These are phyloP conservation scores for Pseudomyrmex gracilis DNA, from an alignment of 1,140 invertebrate genomes.

Conservation along the genomic window DNA sequence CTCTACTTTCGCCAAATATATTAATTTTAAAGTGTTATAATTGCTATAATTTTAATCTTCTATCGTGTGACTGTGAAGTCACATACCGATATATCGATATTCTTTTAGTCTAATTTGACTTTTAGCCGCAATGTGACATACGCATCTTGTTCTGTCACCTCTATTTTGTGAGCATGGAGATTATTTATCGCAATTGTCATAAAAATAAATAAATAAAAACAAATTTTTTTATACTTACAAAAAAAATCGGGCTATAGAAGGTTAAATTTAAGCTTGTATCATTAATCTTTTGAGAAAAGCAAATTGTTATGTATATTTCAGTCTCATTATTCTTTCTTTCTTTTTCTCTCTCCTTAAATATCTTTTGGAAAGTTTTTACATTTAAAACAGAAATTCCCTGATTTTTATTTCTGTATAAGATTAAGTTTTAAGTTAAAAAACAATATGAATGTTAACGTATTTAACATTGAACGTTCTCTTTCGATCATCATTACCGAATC, in stretches of 20 bases:
- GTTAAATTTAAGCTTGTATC: neutral
- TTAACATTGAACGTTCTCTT: neutral
- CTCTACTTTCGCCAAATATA: neutral
- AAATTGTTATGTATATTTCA: constrained; percentile 13
- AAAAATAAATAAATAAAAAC: too few relatives aligned
- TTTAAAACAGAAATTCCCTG: neutral
- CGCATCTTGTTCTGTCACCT: too few relatives aligned
- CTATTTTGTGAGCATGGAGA: too few relatives aligned
- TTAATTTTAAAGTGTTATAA: neutral
- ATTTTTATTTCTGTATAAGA: constrained; percentile 4
- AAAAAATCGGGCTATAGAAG: too few relatives aligned
- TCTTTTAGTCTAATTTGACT: too few relatives aligned
- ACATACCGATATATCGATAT: too few relatives aligned
- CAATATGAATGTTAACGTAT: too few relatives aligned
- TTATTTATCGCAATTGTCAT: too few relatives aligned
- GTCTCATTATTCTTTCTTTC: neutral
- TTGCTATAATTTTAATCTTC: too few relatives aligned
- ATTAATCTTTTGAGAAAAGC: constrained; percentile 20
- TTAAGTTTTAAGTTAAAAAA: constrained; percentile 4
- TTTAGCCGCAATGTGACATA: too few relatives aligned
- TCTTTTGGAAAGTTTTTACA: neutral
- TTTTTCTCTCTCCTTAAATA: neutral
- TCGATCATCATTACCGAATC: constrained; percentile 22
- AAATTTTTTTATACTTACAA: too few relatives aligned
- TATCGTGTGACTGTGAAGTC: too few relatives aligned